These are phyloP conservation scores for Esox masquinongy DNA, from an alignment of 2,797 vertebrate species.

Conservation along the genomic window DNA sequence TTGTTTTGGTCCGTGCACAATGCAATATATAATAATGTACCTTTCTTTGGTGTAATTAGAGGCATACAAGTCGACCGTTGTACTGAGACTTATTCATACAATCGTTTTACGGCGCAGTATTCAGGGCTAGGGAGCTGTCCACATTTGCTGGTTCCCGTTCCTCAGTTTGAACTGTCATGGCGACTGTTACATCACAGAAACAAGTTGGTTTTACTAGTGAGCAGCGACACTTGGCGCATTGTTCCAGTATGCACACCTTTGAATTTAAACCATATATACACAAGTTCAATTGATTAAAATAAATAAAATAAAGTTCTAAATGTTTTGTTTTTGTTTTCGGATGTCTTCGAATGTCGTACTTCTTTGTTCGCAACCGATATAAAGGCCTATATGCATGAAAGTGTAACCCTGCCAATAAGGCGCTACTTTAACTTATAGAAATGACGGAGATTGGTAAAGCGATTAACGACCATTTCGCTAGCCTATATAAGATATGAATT, in stretches of 20 bases:
- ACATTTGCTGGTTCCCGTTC: background rate
- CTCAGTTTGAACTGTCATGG: slow-evolving; percentile 23
- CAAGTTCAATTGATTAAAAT: background rate
- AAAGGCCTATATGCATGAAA: background rate
- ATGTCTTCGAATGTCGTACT: background rate
- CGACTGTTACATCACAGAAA: background rate
- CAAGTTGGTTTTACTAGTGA: slow-evolving; percentile 24
- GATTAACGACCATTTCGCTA: background rate
- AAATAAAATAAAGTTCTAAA: background rate
- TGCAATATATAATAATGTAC: background rate
- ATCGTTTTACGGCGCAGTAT: background rate
- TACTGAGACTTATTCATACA: background rate
- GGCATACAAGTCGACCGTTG: background rate
- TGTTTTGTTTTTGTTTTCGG: background rate
- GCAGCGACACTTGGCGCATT: slow-evolving; percentile 47
- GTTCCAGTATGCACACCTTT: background rate
- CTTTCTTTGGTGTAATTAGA: background rate
- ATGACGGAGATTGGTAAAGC: background rate
- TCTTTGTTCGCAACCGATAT: background rate
- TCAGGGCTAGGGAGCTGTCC: slow-evolving; percentile 10
- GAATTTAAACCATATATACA: background rate
- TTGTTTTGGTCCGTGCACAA: background rate
- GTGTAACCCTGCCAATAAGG: background rate
- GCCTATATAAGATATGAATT: background rate
- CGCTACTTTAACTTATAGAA: background rate